Base-by-base conservation (phyloP, 1,140 invertebrate species). In the Drosophila mojavensis region DNA sequence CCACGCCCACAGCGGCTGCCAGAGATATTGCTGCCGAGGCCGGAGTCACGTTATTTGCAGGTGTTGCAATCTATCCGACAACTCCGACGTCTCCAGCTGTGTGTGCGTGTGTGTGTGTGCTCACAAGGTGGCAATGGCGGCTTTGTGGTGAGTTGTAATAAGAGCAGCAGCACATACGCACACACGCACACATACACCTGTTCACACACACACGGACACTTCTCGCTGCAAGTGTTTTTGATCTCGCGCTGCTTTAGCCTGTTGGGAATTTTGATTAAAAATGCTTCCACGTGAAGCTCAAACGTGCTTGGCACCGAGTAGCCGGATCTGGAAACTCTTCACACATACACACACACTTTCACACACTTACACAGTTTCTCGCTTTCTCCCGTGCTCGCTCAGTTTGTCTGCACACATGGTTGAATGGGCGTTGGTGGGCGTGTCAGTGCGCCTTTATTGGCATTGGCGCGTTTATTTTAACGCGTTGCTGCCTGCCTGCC, bases 181-280 rank as follows among this genome's bases (percentile, higher is more conserved):
- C 61, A 9, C 39, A 69, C 45, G n/a, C 58, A 41, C 39, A 28
- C 26, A 43, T 39, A 47, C 48, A 53, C 47, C 53, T 36, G 11
- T 39, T 47, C 51, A 60, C 51, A 30, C 51, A 50, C 59, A 56
- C 15, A 1, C 13, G 70, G 59, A 70, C 74, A 67, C 65, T 75
- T 80, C 70, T 62, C 64, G 82, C 70, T 85, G 83, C 83, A 88
- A 88, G 83, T 88, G 83, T 88, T 88, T 88, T 82, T 88, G 83
- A 88, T 88, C 83, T 88, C 83, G 84, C 79, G 83, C 73, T 89
- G 73, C 84, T 88, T 88, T 89, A 83, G 83, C 79, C 83, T 88
- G 83, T 89, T 88, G 84, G 86, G 83, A 88, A 88, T 88, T 88
- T 88, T 88, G 83, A 88, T 88, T 88, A 88, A 88, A 88, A 88